phyloP scores from a whole-genome alignment of 2,113 vertebrate genomes.

The Caracal caracal region DNA sequence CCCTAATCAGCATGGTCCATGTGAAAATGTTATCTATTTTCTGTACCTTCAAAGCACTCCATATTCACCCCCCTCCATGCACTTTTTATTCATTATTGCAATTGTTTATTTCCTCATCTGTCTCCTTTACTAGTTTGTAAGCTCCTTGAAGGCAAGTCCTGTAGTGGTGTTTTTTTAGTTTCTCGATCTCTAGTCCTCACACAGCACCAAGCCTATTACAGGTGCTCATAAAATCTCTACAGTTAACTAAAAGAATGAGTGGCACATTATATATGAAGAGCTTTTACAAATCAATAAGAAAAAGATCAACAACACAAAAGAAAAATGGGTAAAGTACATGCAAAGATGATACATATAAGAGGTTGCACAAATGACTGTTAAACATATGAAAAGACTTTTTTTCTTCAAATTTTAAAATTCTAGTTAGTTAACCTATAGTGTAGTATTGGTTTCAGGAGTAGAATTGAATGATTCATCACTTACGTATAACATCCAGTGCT shows the following conservation, averaged over 20 bases:
- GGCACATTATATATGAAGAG: not conserved
- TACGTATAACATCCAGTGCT: too few relatives aligned
- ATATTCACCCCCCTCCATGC: not conserved
- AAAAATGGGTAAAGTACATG: not conserved
- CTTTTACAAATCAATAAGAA: not conserved
- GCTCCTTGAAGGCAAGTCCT: not conserved
- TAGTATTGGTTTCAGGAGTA: too few relatives aligned
- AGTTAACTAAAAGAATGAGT: constrained; percentile 9
- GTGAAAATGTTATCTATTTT: not conserved
- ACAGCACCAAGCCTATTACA: not conserved
- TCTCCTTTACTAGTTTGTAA: not conserved
- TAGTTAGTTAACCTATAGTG: too few relatives aligned
- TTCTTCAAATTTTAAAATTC: too few relatives aligned
- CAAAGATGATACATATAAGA: not conserved
- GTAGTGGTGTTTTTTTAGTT: not conserved
- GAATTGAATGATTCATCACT: too few relatives aligned
- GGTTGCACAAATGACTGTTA: not conserved
- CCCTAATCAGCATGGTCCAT: not conserved
- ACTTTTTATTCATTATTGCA: not conserved
- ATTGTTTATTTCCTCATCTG: not conserved
- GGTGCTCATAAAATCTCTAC: not conserved
- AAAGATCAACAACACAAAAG: not conserved
- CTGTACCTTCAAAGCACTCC: not conserved
- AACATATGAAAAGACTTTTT: not conserved
- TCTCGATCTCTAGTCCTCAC: not conserved